Conservation (phyloP, 2,888 invertebrate genomes). For the Volucella bombylans region DNA sequence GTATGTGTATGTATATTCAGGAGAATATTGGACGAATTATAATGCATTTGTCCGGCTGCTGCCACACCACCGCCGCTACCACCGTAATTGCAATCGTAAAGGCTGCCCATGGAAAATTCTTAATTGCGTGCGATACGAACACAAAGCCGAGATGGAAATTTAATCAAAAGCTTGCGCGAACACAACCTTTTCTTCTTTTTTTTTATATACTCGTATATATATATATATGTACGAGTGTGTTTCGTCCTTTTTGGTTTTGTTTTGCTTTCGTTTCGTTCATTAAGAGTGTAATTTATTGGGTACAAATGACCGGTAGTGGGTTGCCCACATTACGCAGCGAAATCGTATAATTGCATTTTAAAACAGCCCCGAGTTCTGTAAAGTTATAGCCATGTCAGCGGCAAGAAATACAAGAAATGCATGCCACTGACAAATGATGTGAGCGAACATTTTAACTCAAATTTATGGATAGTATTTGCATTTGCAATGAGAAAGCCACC, state of each 20-base stretch:
- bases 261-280: constrained; percentile 40
- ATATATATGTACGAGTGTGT: too few relatives aligned
- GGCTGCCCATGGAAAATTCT: constrained; percentile 61
- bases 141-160: constrained; percentile 35
- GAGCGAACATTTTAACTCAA: constrained; percentile 52
- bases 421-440: constrained; percentile 41
- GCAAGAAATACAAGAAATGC: constrained; percentile 7
- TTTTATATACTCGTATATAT: background rate
- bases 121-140: constrained; percentile 61
- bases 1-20: too few relatives aligned
- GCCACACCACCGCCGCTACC: background rate
- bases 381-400: constrained; percentile 21
- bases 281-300: constrained; percentile 67
- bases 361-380: constrained; percentile 52
- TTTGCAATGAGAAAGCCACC: constrained; percentile 12
- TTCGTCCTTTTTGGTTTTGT: background rate
- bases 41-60: constrained; percentile 32
- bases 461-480: constrained; percentile 60
- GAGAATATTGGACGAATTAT: background rate
- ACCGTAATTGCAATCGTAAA: constrained; percentile 60
- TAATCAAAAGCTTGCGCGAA: constrained; percentile 57
- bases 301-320: constrained; percentile 62
- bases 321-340: constrained; percentile 39
- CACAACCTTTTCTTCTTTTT: constrained; percentile 23
- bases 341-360: constrained; percentile 71